phyloP scores from a whole-genome alignment of 92 coral and sea anemone species.

The Meandrina meandrites region DNA sequence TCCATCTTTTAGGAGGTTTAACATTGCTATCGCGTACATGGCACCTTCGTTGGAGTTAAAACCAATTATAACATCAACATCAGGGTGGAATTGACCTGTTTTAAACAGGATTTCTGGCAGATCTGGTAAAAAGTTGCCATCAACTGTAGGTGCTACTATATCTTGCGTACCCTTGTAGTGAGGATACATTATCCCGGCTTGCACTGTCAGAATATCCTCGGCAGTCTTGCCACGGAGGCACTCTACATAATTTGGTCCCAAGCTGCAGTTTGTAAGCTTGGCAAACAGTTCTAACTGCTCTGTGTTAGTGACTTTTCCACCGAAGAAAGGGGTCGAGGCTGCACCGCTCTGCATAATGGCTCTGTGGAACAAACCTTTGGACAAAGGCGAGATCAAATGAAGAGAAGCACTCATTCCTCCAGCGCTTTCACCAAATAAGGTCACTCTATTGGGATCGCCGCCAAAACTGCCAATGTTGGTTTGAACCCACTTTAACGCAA shows the following conservation, averaged over 20 bases:
- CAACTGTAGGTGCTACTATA: not conserved
- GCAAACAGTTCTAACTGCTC: slow-evolving; percentile 8
- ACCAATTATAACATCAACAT: slow-evolving; percentile 32
- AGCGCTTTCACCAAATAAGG: slow-evolving; percentile 59
- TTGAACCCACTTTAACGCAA: slow-evolving; percentile 56
- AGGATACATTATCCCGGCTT: not conserved
- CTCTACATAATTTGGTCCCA: not conserved
- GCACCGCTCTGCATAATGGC: slow-evolving; percentile 39
- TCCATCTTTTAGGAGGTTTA: slow-evolving; percentile 13
- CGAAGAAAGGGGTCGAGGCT: slow-evolving; percentile 8
- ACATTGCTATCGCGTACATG: not conserved
- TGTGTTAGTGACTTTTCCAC: slow-evolving; percentile 16
- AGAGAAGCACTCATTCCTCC: slow-evolving; percentile 56
- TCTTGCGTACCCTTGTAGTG: not conserved
- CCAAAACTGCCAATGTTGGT: slow-evolving; percentile 49
- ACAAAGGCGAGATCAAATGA: slow-evolving; percentile 40
- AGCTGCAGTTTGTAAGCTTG: not conserved
- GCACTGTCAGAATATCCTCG: not conserved
- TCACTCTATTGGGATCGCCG: slow-evolving; percentile 55
- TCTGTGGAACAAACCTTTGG: slow-evolving; percentile 54
- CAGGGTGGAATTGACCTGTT: not conserved
- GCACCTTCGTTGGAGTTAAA: slow-evolving; percentile 47
- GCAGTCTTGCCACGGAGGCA: not conserved
- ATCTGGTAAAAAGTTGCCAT: slow-evolving; percentile 14
- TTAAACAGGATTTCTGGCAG: slow-evolving; percentile 8